These are phyloP conservation scores for Arnoldichthys spilopterus DNA, from an alignment of 2,797 vertebrate genomes.

Conservation along the genomic window DNA sequence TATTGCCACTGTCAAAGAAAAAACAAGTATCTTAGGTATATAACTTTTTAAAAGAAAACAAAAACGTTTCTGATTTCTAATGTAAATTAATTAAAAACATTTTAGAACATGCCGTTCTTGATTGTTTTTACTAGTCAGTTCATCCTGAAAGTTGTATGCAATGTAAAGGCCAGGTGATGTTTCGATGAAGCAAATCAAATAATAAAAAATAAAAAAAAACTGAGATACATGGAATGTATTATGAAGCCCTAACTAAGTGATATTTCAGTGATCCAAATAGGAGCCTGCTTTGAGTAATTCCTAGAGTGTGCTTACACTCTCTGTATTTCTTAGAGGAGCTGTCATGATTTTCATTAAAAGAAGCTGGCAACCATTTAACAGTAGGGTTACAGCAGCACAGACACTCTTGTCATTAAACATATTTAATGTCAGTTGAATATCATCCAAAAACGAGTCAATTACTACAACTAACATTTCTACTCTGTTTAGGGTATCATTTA, in stretches of 20 bases:
- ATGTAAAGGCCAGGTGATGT: no score
- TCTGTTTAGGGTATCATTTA: conserved; percentile 21
- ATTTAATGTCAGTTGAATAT: not conserved
- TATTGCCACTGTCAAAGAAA: no score
- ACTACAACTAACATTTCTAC: not conserved
- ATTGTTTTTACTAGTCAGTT: no score
- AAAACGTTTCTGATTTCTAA: no score
- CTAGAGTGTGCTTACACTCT: not conserved
- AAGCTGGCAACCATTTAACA: not conserved
- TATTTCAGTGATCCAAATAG: not conserved
- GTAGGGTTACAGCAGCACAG: not conserved
- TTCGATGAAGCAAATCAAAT: no score
- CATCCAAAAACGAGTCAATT: not conserved
- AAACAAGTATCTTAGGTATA: no score
- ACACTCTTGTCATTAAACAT: not conserved
- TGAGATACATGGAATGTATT: no score
- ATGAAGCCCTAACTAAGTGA: not conserved
- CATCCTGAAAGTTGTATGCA: no score
- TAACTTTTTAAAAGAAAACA: no score
- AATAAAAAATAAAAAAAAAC: no score
- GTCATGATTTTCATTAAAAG: not conserved
- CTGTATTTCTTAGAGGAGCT: not conserved
- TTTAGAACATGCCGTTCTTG: no score
- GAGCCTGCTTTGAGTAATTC: not conserved
- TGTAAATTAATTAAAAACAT: no score